Evolutionary conservation across 2,113 vertebrate species (phyloP).

Genomic region (Halcyon senegalensis): DNA sequence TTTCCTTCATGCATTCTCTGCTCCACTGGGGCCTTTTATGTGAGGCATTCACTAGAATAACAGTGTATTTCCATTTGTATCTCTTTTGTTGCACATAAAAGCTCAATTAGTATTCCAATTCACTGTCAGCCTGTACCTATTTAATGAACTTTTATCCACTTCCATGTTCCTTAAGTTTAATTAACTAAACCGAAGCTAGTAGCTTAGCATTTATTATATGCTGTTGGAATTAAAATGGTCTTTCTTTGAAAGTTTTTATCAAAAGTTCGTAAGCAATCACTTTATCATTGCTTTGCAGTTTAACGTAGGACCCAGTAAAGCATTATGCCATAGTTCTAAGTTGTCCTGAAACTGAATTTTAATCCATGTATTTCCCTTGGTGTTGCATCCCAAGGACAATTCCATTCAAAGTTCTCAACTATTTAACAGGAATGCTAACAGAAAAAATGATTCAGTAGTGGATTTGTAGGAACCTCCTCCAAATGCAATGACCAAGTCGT

Average conservation of each 20-base stretch:
- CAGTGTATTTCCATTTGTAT: conserved; percentile 33
- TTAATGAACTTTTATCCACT: conserved; percentile 76
- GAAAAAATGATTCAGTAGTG: not conserved
- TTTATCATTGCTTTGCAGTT: not conserved
- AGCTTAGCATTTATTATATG: conserved; percentile 60
- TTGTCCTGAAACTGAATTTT: not conserved
- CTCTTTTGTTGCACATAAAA: conserved; percentile 61
- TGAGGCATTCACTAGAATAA: conserved; percentile 29
- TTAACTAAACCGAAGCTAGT: conserved; percentile 72
- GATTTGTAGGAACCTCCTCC: not conserved
- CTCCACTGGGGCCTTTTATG: conserved; percentile 47
- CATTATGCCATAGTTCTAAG: not conserved
- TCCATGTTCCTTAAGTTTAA: conserved; percentile 76
- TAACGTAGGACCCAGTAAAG: not conserved
- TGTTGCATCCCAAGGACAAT: not conserved
- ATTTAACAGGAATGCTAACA: not conserved
- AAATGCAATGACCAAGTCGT: not conserved
- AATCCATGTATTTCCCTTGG: not conserved
- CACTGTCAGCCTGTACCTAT: conserved; percentile 52
- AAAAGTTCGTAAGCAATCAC: conserved; percentile 9
- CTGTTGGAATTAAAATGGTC: conserved; percentile 63
- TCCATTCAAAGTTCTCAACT: not conserved
- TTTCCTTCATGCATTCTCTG: conserved; percentile 32
- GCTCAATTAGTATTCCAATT: conserved; percentile 72
- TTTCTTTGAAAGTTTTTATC: conserved; percentile 54